Percentiles rank a stretch among this genome's conserved stretches.
Evolutionary conservation across 2,797 vertebrate genomes (phyloP).

Genomic region (Chloroceryle amazona): DNA sequence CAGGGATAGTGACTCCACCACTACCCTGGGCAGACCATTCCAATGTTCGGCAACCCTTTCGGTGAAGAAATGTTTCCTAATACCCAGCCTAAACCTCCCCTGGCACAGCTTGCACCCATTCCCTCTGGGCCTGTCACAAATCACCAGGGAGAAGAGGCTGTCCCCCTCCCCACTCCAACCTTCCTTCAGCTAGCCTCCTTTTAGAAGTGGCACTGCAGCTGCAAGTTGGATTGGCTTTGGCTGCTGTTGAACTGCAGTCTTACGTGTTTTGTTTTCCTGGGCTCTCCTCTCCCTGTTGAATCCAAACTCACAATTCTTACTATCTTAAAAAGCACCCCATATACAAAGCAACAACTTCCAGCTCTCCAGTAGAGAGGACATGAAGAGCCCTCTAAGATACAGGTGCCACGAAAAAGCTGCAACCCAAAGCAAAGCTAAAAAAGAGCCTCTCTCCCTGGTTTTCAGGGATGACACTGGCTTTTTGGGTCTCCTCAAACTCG

Average conservation of each 20-base stretch:
- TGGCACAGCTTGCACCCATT: too few relatives aligned
- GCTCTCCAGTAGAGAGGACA: not conserved
- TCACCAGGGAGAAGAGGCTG: too few relatives aligned
- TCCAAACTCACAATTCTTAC: not conserved
- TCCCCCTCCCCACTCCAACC: too few relatives aligned
- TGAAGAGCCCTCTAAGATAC: not conserved
- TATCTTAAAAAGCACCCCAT: not conserved
- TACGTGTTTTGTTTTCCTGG: not conserved
- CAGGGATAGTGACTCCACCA: too few relatives aligned
- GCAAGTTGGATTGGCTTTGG: not conserved
- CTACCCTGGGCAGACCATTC: too few relatives aligned
- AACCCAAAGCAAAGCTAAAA: not conserved
- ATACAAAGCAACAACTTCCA: not conserved
- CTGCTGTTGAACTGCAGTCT: not conserved
- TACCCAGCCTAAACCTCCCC: too few relatives aligned
- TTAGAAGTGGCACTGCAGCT: not conserved
- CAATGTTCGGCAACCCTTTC: too few relatives aligned
- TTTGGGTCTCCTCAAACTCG: not conserved
- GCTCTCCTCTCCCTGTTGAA: not conserved
- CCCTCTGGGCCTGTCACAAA: too few relatives aligned
- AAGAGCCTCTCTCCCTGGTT: not conserved
- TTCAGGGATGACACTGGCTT: not conserved
- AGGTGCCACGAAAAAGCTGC: not conserved
- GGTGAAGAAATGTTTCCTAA: too few relatives aligned
- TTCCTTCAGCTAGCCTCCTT: not conserved